Evolutionary conservation across 1,140 invertebrate species (phyloP), one percentile per base, ranked within the genome.

Genomic region (Pectinophora gossypiella): DNA sequence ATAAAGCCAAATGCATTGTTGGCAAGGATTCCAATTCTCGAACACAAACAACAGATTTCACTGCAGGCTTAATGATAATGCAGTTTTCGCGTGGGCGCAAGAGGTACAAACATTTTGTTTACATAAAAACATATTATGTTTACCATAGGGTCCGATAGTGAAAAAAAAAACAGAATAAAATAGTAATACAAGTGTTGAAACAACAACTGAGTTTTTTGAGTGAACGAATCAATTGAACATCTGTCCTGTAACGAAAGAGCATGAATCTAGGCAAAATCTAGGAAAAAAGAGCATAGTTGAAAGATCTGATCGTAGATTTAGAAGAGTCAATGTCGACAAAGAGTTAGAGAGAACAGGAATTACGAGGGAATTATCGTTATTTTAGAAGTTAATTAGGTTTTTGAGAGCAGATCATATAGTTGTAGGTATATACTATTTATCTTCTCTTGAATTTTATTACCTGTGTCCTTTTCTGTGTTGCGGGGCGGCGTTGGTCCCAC

Each of bases 391-490:
- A 27, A 12, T 6, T 27, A 27, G 12, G 23, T 27, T 27, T 27
- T 27, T 27, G 12, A 6, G 12, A 27, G 12, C 23, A 27, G 12
- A 6, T 6, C 23, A 27, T n/a, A n/a, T n/a, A n/a, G n/a, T n/a
- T n/a, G n/a, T n/a, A n/a, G n/a, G n/a, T n/a, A n/a, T n/a, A n/a
- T n/a, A n/a, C n/a, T n/a, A n/a, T n/a, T n/a, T n/a, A n/a, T n/a
- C n/a, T 27, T 27, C 23, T 5, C 5, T 5, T 27, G 23, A 27
- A 27, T 40, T 40, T 40, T 4, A 3, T 40, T 40, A 81, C 80
- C 78, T 80, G 73, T 84, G 80, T 27, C 78, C 86, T 55, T 88
- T 88, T 58, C 87, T 87, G 87, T 88, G 87, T 72, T 88, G 87
- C 19, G 87, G 87, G 45, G 87, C 87, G 69, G 84, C 82, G 51